Conservation (phyloP, 2,113 vertebrate genomes). For the Synchiropus splendidus region DNA sequence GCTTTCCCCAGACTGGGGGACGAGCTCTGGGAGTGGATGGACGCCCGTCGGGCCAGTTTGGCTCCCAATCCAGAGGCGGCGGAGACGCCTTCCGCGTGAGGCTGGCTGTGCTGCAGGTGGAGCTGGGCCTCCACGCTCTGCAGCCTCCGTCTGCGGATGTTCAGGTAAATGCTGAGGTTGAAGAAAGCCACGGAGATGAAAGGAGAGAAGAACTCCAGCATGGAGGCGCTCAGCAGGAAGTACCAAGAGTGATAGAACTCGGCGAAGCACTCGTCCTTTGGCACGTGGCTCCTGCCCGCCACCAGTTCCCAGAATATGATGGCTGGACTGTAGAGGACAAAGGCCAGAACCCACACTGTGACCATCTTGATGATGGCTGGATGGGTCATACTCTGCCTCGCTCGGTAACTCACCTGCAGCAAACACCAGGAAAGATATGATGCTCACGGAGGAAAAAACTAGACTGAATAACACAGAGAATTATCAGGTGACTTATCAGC, state of each 20-base stretch:
- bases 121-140: slow-evolving; percentile 37
- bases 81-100: slow-evolving; percentile 40
- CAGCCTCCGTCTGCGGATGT: slow-evolving; percentile 67
- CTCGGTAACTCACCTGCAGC: slow-evolving; percentile 64
- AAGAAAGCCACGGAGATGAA: slow-evolving; percentile 76
- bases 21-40: slow-evolving; percentile 45
- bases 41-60: slow-evolving; percentile 44
- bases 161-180: slow-evolving; percentile 80
- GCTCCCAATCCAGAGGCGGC: slow-evolving; percentile 35
- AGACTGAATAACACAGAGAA: too few species aligned
- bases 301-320: slow-evolving; percentile 72
- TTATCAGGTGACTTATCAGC: too few species aligned
- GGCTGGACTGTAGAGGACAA: slow-evolving; percentile 77
- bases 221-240: slow-evolving; percentile 71
- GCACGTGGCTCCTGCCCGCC: slow-evolving; percentile 58
- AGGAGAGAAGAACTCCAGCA: slow-evolving; percentile 69
- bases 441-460: too few species aligned
- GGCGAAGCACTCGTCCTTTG: slow-evolving; percentile 64
- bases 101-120: slow-evolving; percentile 30
- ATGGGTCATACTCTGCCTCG: slow-evolving; percentile 60
- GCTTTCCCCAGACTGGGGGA: slow-evolving; percentile 39
- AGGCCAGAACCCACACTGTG: slow-evolving; percentile 76
- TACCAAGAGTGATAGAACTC: slow-evolving; percentile 79
- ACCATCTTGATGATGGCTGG: slow-evolving; percentile 71
- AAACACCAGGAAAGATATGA: slow-evolving; percentile 22